Percentiles rank a stretch among this genome's conserved stretches.
Evolutionary conservation across 2,797 vertebrate genomes (phyloP).

Genomic region (Monodelphis domestica): DNA sequence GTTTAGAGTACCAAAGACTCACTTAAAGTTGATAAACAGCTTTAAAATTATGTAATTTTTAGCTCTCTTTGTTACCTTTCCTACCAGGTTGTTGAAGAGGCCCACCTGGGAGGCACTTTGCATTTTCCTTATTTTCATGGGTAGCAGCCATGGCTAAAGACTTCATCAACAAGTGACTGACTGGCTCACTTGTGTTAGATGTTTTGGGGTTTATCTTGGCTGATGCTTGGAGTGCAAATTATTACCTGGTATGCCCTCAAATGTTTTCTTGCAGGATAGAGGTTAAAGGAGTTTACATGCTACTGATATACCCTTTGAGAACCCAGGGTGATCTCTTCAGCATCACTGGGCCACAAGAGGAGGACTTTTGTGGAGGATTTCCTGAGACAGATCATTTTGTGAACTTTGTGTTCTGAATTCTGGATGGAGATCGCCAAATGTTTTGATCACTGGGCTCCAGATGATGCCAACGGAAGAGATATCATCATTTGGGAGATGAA

Average conservation of each 20-base stretch:
- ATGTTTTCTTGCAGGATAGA: neutral
- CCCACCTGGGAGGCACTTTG: neutral
- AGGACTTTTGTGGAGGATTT: neutral
- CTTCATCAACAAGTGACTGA: neutral
- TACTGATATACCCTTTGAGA: neutral
- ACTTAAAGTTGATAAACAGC: neutral
- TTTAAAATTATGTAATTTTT: neutral
- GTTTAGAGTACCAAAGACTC: neutral
- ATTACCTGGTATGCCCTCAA: neutral
- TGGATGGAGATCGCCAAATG: neutral
- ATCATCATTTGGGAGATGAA: neutral
- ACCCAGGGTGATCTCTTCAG: neutral
- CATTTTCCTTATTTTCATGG: neutral
- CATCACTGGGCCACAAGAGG: neutral
- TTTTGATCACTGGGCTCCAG: neutral
- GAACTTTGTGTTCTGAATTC: neutral
- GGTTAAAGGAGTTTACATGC: neutral
- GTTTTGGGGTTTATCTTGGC: neutral
- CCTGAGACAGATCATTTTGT: neutral
- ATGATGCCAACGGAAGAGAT: neutral
- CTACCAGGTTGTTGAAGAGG: neutral
- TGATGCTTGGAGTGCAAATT: neutral
- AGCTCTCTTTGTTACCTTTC: neutral
- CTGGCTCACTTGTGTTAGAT: neutral
- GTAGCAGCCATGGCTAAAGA: neutral